phyloP scores from a whole-genome alignment of 2,113 vertebrate genomes.

The Sturnira hondurensis region DNA sequence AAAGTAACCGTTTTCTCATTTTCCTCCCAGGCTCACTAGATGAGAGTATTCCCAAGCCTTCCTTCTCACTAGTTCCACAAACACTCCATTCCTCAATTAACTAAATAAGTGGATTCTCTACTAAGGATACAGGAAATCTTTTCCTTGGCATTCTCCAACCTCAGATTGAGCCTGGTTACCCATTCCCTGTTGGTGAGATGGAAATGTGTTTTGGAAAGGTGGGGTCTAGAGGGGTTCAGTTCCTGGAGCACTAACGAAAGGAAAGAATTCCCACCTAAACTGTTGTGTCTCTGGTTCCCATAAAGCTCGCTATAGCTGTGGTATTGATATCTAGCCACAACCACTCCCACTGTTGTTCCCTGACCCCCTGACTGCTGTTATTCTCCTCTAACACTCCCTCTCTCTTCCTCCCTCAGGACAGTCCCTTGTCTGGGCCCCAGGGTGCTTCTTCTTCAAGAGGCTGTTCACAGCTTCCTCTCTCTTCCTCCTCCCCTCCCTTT shows the following conservation, averaged over 20 bases:
- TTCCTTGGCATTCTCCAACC: neutral
- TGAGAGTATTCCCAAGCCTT: neutral
- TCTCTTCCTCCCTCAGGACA: neutral
- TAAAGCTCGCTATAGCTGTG: neutral
- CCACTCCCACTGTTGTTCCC: neutral
- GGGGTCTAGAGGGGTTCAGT: neutral
- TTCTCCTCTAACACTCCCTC: neutral
- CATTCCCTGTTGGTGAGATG: neutral
- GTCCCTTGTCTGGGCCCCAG: neutral
- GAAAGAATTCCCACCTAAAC: neutral
- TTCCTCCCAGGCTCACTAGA: neutral
- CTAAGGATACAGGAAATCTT: neutral
- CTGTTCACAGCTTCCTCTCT: slow-evolving; percentile 29
- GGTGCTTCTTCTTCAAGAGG: neutral
- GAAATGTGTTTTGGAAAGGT: neutral
- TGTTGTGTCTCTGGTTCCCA: neutral
- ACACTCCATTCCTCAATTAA: neutral
- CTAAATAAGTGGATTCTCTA: neutral
- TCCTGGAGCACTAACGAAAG: neutral
- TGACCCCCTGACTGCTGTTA: neutral
- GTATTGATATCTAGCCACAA: neutral
- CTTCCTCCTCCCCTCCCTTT: neutral
- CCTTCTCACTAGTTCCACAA: neutral
- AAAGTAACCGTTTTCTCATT: neutral
- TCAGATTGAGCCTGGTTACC: neutral